Evolutionary conservation across 2,888 invertebrate species (phyloP).

Genomic region (Malthinus seriepunctatus): DNA sequence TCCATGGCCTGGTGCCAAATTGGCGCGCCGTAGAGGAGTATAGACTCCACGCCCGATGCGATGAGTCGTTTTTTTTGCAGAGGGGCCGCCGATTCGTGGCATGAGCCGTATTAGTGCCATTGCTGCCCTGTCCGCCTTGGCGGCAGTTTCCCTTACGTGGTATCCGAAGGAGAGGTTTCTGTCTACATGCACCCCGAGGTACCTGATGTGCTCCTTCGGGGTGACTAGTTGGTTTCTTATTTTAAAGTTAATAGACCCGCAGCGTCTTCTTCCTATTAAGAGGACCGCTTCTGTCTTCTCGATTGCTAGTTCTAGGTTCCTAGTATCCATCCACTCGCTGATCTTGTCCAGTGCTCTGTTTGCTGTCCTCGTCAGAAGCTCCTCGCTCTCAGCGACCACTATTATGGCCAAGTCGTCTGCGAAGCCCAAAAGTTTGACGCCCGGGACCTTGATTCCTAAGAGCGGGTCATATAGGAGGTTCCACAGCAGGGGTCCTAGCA

Average conservation of each 20-base stretch:
- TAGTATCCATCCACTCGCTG: neutral
- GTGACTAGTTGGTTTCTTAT: too few species aligned
- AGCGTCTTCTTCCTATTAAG: neutral
- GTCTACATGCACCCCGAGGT: too few species aligned
- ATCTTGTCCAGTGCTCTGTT: neutral
- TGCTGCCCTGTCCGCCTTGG: too few species aligned
- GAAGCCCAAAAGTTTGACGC: neutral
- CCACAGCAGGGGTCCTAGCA: slow-evolving; percentile 4
- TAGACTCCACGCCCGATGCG: neutral
- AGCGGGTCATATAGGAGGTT: neutral
- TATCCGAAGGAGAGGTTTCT: too few species aligned
- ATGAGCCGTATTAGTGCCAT: too few species aligned
- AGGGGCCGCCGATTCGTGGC: too few species aligned
- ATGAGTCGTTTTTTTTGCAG: neutral
- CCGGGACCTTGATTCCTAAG: neutral
- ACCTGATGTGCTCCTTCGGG: too few species aligned
- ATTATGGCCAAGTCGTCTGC: neutral
- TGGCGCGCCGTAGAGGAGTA: neutral
- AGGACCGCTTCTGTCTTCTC: neutral
- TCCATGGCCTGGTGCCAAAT: too few species aligned
- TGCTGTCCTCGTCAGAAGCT: neutral
- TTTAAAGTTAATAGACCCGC: too few species aligned
- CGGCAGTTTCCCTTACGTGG: too few species aligned
- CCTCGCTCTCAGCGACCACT: neutral
- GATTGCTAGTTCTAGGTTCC: neutral